Evolutionary conservation across 2,888 invertebrate species (phyloP).

Genomic region (Leucozona laternaria): DNA sequence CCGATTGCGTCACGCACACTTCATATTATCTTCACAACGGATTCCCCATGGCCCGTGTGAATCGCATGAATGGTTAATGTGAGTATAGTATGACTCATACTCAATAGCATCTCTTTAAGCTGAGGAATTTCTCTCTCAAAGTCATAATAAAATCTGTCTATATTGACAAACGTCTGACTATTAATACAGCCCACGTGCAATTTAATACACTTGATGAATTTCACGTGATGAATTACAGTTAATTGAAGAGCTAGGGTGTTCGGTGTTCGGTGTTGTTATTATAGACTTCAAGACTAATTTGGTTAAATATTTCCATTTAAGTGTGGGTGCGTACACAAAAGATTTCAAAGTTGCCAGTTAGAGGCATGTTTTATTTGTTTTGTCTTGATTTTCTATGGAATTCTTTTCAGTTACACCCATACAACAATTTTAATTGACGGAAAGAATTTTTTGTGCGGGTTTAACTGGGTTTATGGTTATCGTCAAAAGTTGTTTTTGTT

Average conservation of each 20-base stretch:
- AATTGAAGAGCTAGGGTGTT: slow-evolving; percentile 8
- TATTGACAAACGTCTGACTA: neutral
- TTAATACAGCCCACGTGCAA: slow-evolving; percentile 23
- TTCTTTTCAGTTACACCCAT: slow-evolving; percentile 23
- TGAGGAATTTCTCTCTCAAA: slow-evolving; percentile 24
- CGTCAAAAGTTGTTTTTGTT: neutral
- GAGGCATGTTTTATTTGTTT: slow-evolving; percentile 28
- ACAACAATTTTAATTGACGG: slow-evolving; percentile 9
- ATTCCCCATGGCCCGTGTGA: slow-evolving; percentile 11
- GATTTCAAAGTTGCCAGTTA: neutral
- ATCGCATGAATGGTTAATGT: neutral
- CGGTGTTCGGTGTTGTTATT: neutral
- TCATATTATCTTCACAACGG: slow-evolving; percentile 27
- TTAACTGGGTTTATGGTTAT: slow-evolving; percentile 17
- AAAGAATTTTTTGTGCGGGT: slow-evolving; percentile 41
- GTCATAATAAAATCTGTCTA: slow-evolving; percentile 13
- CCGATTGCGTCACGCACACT: slow-evolving; percentile 22
- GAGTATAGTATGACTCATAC: slow-evolving; percentile 32
- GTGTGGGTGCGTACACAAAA: slow-evolving; percentile 12
- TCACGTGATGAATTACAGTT: slow-evolving; percentile 33
- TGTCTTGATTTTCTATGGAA: slow-evolving; percentile 10
- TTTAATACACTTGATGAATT: neutral
- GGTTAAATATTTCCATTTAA: neutral
- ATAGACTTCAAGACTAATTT: slow-evolving; percentile 1
- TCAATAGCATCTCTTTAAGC: slow-evolving; percentile 6